Evolutionary conservation across 2,888 invertebrate species (phyloP), one percentile per base, ranked within the genome.

Genomic region (Rhogogaster chlorosoma): DNA sequence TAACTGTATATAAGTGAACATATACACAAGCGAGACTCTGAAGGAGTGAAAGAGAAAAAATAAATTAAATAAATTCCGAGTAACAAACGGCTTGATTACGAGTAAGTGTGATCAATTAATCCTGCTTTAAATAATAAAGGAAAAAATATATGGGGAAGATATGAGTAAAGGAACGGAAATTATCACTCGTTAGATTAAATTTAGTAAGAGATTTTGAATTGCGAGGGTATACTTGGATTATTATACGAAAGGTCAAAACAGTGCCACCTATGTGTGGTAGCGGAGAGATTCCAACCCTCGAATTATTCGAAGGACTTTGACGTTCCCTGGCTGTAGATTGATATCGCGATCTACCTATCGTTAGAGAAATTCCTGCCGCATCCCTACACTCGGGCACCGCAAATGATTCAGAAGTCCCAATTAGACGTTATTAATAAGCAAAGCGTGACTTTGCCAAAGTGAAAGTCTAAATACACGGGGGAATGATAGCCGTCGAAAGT

Each of bases 381-480:
- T 53, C 53, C n/a, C 53, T 53, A 49, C n/a, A 3, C 61, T 3
- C 9, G 12, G 7, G 10, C 2, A 61, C 22, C 10, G 26, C 61
- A 61, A 67, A 32, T 85, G 32, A 36, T 53, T 70, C 38, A 45
- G 70, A 83, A 26, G 70, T 71, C 32, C 42, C 83, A 87, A 84
- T 84, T 86, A 86, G 85, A 70, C 61, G 84, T 90, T 89, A 90
- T 88, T 90, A 90, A 89, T 89, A 90, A 87, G 84, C 83, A 84
- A 84, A 83, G 86, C 88, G 86, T 89, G 89, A 89, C 88, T 57
- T 75, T 87, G 84, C 61, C 38, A 84, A 67, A 67, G 67, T 67
- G 67, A 67, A 67, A 67, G 67, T 18, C 18, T 12, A 67, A 32
- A 67, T 67, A 18, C 18, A 67, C 32, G 10, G 15, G 32, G 18